Evolutionary conservation across 2,888 invertebrate species (phyloP).

Genomic region (Meghimatium bilineatum): DNA sequence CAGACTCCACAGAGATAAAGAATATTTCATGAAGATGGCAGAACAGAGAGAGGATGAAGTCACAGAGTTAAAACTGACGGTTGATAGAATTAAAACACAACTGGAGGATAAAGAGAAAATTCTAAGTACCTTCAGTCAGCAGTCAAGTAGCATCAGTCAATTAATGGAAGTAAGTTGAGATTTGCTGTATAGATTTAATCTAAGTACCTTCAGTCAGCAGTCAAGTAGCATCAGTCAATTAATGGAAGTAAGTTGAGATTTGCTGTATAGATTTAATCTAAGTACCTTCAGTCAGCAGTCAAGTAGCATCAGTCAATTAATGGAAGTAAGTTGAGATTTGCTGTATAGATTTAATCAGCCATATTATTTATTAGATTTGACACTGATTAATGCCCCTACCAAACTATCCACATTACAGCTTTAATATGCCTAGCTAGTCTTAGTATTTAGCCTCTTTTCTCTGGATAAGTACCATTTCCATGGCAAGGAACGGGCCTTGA

Average conservation of each 20-base stretch:
- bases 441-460: too few relatives aligned
- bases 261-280: not conserved
- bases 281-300: conserved; percentile 64
- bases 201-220: conserved; percentile 62
- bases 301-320: conserved; percentile 62
- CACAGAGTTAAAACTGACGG: conserved; percentile 58
- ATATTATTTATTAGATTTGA: too few relatives aligned
- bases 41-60: conserved; percentile 70
- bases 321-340: conserved; percentile 57
- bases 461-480: too few relatives aligned
- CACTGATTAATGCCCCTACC: too few relatives aligned
- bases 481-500: too few relatives aligned
- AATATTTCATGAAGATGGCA: conserved; percentile 66
- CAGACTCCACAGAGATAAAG: conserved; percentile 63
- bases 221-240: conserved; percentile 63
- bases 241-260: conserved; percentile 58
- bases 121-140: conserved; percentile 65
- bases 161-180: conserved; percentile 61
- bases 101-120: conserved; percentile 73
- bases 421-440: too few relatives aligned
- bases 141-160: conserved; percentile 64
- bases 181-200: not conserved
- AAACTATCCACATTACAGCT: too few relatives aligned
- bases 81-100: conserved; percentile 67
- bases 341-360: not conserved